Percentiles rank a stretch among this genome's conserved stretches.
These are phyloP conservation scores for Diachasma alloeum DNA, from an alignment of 1,140 invertebrate genomes.

Conservation along the genomic window DNA sequence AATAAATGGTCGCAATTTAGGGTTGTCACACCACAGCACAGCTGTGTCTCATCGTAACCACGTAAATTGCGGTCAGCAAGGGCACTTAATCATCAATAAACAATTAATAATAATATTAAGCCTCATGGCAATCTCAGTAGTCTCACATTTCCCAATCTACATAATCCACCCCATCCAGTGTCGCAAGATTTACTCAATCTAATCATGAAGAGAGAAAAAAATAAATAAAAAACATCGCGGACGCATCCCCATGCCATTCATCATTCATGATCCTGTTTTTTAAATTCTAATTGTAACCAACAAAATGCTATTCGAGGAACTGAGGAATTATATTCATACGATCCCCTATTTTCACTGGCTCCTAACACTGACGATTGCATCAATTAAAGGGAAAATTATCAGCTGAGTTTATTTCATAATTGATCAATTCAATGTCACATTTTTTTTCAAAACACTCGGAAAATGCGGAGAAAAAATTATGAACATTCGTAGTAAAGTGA, in stretches of 20 bases:
- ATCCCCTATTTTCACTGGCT: background rate
- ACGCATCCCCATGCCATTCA: background rate
- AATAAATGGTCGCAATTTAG: slow-evolving; percentile 13
- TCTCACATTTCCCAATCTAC: background rate
- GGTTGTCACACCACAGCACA: background rate
- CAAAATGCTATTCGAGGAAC: background rate
- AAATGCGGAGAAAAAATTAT: slow-evolving; percentile 3
- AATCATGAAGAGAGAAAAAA: too few relatives aligned
- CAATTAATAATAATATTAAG: background rate
- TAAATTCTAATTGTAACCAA: background rate
- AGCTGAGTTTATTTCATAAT: background rate
- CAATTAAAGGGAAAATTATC: background rate
- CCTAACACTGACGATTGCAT: background rate
- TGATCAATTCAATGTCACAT: background rate
- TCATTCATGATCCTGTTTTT: background rate
- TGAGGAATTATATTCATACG: background rate
- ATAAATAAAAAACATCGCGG: too few relatives aligned
- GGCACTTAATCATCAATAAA: background rate
- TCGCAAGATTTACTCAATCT: too few relatives aligned
- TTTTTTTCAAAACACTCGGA: too few relatives aligned
- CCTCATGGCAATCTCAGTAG: background rate
- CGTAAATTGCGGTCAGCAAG: background rate
- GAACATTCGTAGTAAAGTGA: background rate
- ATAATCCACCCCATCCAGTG: too few relatives aligned
- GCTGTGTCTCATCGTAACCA: background rate